Base-by-base conservation (phyloP, 2,888 invertebrate genomes). In the Acrobeloides nanus region DNA sequence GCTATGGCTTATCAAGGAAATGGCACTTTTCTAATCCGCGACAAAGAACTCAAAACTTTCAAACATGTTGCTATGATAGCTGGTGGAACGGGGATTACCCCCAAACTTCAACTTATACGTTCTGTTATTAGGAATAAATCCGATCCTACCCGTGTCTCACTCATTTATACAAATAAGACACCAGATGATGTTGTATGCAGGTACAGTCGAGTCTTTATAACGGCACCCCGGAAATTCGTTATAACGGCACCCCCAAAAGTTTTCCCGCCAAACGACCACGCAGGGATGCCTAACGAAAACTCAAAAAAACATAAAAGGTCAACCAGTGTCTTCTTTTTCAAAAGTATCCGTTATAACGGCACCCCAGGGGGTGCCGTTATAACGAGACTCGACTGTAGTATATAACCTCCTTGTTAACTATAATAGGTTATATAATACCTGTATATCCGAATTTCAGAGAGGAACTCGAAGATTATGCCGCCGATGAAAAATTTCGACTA, bases 41-140 rank as follows among this genome's bases (percentile, higher is more conserved):
- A 42, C 3, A 44, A 41, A 24, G 10, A 3, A 2, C 18, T 2
- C 2, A 18, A 42, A 10, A 44, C 1, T 3, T 51, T 47, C 32
- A 66, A 90, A 92, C 0, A 79, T 79, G 48, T 89, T 92, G 76
- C 80, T 84, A 86, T 95, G 88, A 87, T 95, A 76, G 90, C 95
- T 62, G 90, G 86, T n/a, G 79, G 79, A 24, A 78, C 78, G 31
- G 77, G 76, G 59, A 89, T 95, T 56, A 88, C 95, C 23, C 95
- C 95, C 55, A 10, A 29, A 10, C 35, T 39, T 34, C 12, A 45
- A 24, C 21, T 42, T 4, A 8, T 45, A 1, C 40, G 45, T 18
- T 20, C 41, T 3, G 23, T 45, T 10, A n/a, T 42, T n/a, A 42
- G 45, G 21, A 21, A 46, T 38, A 39, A 39, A 18, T 12, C 17